These are phyloP conservation scores for Mastomys coucha DNA, from an alignment of 2,113 vertebrate genomes.

Conservation along the genomic window DNA sequence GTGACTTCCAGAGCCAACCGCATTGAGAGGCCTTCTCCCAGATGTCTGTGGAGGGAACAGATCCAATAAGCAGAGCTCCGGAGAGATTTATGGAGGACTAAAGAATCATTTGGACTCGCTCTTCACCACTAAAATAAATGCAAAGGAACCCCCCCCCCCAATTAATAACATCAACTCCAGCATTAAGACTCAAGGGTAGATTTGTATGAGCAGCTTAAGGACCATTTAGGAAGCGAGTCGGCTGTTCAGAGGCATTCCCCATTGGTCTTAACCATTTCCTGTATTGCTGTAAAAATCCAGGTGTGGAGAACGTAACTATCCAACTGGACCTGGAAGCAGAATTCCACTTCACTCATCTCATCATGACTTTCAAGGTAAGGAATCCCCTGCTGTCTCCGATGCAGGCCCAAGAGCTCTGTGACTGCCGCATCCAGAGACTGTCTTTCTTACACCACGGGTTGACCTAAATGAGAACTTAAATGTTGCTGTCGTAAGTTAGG, in stretches of 20 bases:
- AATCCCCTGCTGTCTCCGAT: conserved; percentile 62
- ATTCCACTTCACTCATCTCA: conserved; percentile 99
- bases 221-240: neutral
- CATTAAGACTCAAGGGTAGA: neutral
- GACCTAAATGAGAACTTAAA: conserved; percentile 27
- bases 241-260: conserved; percentile 33
- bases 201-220: neutral
- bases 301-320: conserved; percentile 95
- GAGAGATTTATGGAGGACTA: neutral
- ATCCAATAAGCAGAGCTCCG: neutral
- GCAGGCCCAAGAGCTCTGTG: neutral
- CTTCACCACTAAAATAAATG: neutral
- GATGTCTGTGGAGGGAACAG: neutral
- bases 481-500: conserved; percentile 31
- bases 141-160: neutral
- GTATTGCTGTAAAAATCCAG: conserved; percentile 82
- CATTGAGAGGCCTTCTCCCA: neutral
- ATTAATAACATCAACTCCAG: neutral
- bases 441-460: neutral
- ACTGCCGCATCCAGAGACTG: neutral
- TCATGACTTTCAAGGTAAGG: conserved; percentile 99
- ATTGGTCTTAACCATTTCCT: conserved; percentile 47
- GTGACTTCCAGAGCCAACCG: conserved; percentile 17
- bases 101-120: neutral
- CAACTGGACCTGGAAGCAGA: conserved; percentile 98